Base-by-base conservation (phyloP, 2,888 invertebrate genomes). In the Oxycera nigricornis region DNA sequence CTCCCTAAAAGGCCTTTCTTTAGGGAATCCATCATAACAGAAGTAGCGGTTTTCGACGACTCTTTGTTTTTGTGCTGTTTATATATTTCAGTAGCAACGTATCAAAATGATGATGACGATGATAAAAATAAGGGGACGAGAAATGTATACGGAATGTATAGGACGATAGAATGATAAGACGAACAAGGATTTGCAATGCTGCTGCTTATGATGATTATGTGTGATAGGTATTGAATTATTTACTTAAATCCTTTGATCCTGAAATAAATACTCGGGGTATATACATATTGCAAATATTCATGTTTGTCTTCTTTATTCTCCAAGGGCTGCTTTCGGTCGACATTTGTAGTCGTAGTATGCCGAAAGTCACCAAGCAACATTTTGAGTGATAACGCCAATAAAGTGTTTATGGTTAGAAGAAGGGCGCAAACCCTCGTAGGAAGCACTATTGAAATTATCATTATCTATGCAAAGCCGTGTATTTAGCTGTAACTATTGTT, bases 241-340 rank as follows among this genome's bases (percentile, higher is more conserved):
- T 57, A 57, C 57, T 57, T 57, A 57, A 57, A 57, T 57, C 57
- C 57, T 57, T 57, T 57, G 57, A 57, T 57, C 57, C 57, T 57
- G 9, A 28, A 57, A 57, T 26, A 57, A 57, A 46, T 46, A 11
- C 14, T 7, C 46, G 11, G 46, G n/a, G 46, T 46, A 46, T 17
- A 46, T 46, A 46, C 46, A 46, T n/a, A 46, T 46, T 46, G 46
- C 3, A 46, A 46, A 46, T 46, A 46, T 46, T 46, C 46, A 46
- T 46, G 46, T 46, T 46, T 46, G 46, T 46, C 46, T 14, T 46
- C 46, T 3, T 3, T 17, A n/a, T 46, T 46, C 17, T 46, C 14
- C 46, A 3, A 7, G 46, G 46, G 46, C n/a, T n/a, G n/a, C n/a
- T n/a, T n/a, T n/a, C n/a, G n/a, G n/a, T n/a, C n/a, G n/a, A n/a